These are phyloP conservation scores for Zoroaster sp. DNA, from an alignment of 53 echinoderm and acorn worm genomes.

Conservation along the genomic window DNA sequence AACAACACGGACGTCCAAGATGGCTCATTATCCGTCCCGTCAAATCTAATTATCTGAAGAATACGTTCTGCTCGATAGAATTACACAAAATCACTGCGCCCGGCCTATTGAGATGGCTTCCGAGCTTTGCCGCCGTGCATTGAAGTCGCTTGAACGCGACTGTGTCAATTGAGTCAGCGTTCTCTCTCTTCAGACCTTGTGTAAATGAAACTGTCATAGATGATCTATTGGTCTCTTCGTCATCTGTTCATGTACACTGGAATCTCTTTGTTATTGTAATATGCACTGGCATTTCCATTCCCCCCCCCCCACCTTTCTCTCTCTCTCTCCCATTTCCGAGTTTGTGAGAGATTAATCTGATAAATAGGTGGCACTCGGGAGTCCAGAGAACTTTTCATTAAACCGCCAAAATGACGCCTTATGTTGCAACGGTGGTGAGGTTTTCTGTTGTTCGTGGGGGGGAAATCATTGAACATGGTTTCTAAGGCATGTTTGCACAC, in stretches of 20 bases:
- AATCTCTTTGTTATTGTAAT: neutral
- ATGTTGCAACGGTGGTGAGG: neutral
- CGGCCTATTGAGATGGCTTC: neutral
- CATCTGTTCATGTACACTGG: neutral
- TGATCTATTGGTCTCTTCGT: constrained; percentile 31
- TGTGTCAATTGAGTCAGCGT: constrained; percentile 45
- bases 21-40: neutral
- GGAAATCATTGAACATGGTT: too few relatives aligned
- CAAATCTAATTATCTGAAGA: neutral
- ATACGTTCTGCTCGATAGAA: neutral
- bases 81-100: neutral
- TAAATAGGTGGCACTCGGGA: constrained; percentile 35
- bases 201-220: neutral
- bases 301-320: too few relatives aligned
- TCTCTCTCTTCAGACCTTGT: neutral
- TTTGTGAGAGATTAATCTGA: constrained; percentile 16
- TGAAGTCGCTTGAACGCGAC: neutral
- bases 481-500: too few relatives aligned
- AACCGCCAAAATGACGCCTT: neutral
- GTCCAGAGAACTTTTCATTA: neutral
- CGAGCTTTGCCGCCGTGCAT: neutral
- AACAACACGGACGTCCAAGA: neutral
- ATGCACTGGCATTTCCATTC: neutral
- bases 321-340: neutral
- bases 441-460: neutral